phyloP scores from a whole-genome alignment of 1,140 invertebrate species.

The Drosophila nikananu region DNA sequence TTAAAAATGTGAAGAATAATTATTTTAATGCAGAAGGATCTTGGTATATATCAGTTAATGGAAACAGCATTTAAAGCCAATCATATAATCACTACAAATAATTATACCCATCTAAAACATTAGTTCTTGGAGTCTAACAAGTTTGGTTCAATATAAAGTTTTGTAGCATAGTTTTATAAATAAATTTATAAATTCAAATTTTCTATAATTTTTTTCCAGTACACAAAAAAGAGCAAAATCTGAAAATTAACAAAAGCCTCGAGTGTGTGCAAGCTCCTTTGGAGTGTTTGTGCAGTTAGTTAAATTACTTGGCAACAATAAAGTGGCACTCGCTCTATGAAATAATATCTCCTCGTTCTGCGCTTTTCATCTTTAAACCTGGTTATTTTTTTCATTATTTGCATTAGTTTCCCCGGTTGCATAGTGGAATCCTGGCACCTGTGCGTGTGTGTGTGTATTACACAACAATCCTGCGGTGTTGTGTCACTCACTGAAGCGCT shows the following conservation, averaged over 20 bases:
- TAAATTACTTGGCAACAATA: conserved; percentile 84
- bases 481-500: conserved; percentile 53
- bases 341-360: conserved; percentile 56
- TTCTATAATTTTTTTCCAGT: not conserved
- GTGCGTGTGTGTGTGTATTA: not conserved
- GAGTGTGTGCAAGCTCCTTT: conserved; percentile 19
- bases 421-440: conserved; percentile 4
- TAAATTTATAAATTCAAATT: too few relatives aligned
- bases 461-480: conserved; percentile 50
- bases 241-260: conserved; percentile 51
- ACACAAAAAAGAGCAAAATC: conserved; percentile 26
- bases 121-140: too few relatives aligned
- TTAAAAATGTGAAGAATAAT: not conserved
- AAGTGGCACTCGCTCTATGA: conserved; percentile 74
- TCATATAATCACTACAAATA: too few relatives aligned
- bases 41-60: too few relatives aligned
- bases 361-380: not conserved
- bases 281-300: conserved; percentile 60
- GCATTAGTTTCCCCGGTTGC: conserved; percentile 5
- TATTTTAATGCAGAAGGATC: not conserved
- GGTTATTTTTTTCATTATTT: conserved; percentile 10
- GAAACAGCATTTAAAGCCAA: too few relatives aligned
- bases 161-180: too few relatives aligned
- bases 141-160: too few relatives aligned
- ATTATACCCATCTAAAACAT: too few relatives aligned